Conservation (phyloP, 1,140 invertebrate genomes). For the Drosophila hydei region DNA sequence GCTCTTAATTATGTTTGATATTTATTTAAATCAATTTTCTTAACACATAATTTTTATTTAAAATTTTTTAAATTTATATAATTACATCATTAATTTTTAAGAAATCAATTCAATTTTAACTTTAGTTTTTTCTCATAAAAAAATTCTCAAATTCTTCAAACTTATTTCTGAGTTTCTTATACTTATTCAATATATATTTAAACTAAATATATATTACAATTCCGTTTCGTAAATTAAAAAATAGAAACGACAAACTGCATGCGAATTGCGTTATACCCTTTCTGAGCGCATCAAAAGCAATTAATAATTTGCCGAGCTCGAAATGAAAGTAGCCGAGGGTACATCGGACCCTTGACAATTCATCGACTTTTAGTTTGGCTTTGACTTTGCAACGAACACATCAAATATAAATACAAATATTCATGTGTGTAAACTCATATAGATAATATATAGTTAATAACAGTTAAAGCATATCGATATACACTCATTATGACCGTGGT, state of each 20-base stretch:
- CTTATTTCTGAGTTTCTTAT: too few species aligned
- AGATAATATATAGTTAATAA: not conserved
- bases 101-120: too few species aligned
- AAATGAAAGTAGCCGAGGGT: conserved; percentile 60
- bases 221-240: too few species aligned
- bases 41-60: too few species aligned
- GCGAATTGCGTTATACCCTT: not conserved
- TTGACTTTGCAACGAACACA: conserved; percentile 51
- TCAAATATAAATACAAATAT: conserved; percentile 14
- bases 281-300: conserved; percentile 28
- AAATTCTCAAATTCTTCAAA: not conserved
- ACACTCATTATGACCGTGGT: conserved; percentile 53
- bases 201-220: too few species aligned
- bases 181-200: not conserved
- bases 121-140: too few species aligned
- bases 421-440: not conserved
- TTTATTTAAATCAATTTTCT: too few species aligned
- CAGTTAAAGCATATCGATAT: not conserved
- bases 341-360: conserved; percentile 34
- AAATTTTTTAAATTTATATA: too few species aligned
- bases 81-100: too few species aligned
- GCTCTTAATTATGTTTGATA: too few species aligned
- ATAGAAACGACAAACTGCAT: not conserved
- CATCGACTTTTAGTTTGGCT: conserved; percentile 47
- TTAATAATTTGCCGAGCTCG: conserved; percentile 24